Evolutionary conservation across 2,888 invertebrate species (phyloP).

Genomic region (Scotopteryx bipunctaria): DNA sequence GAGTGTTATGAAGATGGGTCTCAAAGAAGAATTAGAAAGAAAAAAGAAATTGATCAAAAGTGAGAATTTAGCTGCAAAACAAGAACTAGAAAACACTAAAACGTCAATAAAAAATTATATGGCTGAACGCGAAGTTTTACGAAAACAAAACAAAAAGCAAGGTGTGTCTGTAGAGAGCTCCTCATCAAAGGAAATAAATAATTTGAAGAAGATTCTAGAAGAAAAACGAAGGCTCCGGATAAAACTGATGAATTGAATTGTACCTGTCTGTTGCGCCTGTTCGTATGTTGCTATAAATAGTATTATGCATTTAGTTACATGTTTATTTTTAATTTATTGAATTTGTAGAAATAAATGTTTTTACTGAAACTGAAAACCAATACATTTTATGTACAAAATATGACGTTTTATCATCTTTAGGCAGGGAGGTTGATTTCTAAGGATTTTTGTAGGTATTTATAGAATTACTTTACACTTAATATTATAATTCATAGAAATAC

Average conservation of each 20-base stretch:
- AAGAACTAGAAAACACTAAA: conserved; percentile 74
- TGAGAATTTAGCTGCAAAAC: conserved; percentile 69
- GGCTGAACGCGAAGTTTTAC: conserved; percentile 54
- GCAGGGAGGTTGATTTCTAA: not conserved
- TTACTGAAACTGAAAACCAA: not conserved
- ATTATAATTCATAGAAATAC: too few relatives aligned
- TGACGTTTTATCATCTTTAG: not conserved
- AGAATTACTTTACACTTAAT: too few relatives aligned
- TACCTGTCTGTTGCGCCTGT: conserved; percentile 20
- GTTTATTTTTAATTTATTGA: conserved; percentile 28
- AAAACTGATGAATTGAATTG: conserved; percentile 32
- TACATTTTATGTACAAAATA: not conserved
- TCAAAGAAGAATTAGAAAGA: conserved; percentile 79
- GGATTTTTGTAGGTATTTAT: too few relatives aligned
- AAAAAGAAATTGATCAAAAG: conserved; percentile 72
- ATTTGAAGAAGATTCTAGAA: conserved; percentile 74
- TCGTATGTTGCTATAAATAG: conserved; percentile 4
- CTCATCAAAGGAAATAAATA: conserved; percentile 68
- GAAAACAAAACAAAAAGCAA: conserved; percentile 56
- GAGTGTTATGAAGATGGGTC: conserved; percentile 70
- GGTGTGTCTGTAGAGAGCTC: conserved; percentile 38
- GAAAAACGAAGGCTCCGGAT: conserved; percentile 72
- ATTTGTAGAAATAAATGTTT: conserved; percentile 18
- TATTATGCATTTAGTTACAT: conserved; percentile 24
- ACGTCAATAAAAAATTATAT: conserved; percentile 66